phyloP scores from a whole-genome alignment of 2,888 invertebrate genomes.

The Asteroscopus sphinx region DNA sequence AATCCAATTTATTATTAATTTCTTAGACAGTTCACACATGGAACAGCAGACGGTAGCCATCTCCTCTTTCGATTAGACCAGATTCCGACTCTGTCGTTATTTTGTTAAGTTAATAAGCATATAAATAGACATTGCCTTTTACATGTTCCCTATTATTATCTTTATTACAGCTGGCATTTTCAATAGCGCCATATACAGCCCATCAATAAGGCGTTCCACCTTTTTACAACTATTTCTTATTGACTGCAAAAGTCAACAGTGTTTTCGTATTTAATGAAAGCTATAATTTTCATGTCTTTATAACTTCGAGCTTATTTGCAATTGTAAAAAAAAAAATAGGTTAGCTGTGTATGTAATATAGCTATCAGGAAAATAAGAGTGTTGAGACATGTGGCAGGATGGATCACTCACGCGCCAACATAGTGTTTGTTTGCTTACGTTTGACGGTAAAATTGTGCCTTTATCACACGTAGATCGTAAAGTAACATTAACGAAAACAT shows the following conservation, averaged over 20 bases:
- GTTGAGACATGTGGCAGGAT: slow-evolving; percentile 55
- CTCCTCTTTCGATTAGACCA: slow-evolving; percentile 48
- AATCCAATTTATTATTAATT: slow-evolving; percentile 28
- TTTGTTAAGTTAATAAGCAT: slow-evolving; percentile 56
- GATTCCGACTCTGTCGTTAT: slow-evolving; percentile 42
- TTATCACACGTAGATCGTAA: slow-evolving; percentile 3
- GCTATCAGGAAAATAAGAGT: slow-evolving; percentile 53
- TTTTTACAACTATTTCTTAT: slow-evolving; percentile 61
- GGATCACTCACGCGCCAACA: slow-evolving; percentile 59
- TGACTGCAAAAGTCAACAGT: slow-evolving; percentile 58
- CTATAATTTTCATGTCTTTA: slow-evolving; percentile 64
- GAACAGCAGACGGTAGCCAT: slow-evolving; percentile 21
- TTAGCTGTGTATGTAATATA: slow-evolving; percentile 42
- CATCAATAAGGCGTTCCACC: slow-evolving; percentile 50
- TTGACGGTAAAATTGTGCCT: slow-evolving; percentile 68
- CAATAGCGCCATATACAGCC: slow-evolving; percentile 56
- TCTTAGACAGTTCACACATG: slow-evolving; percentile 33
- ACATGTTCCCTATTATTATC: slow-evolving; percentile 62
- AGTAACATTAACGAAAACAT: too few species aligned
- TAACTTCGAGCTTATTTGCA: slow-evolving; percentile 40
- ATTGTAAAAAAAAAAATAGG: slow-evolving; percentile 61
- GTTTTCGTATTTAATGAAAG: slow-evolving; percentile 56
- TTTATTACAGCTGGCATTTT: slow-evolving; percentile 55
- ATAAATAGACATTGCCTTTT: slow-evolving; percentile 62
- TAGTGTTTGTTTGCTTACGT: slow-evolving; percentile 60